Percentiles rank a stretch among this genome's conserved stretches.
These are phyloP conservation scores for Vespertilio murinus DNA, from an alignment of 2,797 vertebrate genomes.

Conservation along the genomic window DNA sequence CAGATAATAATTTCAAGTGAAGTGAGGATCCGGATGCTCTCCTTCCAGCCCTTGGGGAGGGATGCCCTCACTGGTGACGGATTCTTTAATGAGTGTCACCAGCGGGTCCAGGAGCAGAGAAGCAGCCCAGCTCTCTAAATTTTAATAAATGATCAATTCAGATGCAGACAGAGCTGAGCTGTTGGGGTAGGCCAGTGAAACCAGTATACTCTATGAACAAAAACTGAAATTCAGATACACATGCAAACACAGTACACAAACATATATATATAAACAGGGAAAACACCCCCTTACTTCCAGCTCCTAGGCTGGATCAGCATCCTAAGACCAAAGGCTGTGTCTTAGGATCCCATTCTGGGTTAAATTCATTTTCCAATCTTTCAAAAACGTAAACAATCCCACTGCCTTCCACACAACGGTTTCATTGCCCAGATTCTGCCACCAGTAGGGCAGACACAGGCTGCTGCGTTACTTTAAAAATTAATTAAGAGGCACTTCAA, in stretches of 20 bases:
- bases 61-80: not conserved
- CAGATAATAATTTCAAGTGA: slow-evolving; percentile 15
- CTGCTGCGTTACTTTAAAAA: slow-evolving; percentile 61
- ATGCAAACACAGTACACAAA: not conserved
- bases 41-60: not conserved
- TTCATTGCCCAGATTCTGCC: slow-evolving; percentile 25
- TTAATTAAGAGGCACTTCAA: slow-evolving; percentile 75
- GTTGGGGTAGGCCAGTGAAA: not conserved
- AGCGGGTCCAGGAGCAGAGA: not conserved
- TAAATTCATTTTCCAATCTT: slow-evolving; percentile 51
- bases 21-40: not conserved
- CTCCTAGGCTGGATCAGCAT: not conserved
- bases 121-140: not conserved
- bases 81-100: slow-evolving; percentile 18
- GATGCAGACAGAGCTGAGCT: not conserved
- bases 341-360: not conserved
- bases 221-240: not conserved
- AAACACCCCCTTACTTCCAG: not conserved
- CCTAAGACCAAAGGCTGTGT: not conserved
- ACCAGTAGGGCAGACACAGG: slow-evolving; percentile 27
- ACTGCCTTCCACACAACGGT: slow-evolving; percentile 4
- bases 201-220: not conserved
- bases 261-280: not conserved
- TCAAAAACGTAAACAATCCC: slow-evolving; percentile 24
- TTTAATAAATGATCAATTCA: slow-evolving; percentile 6